These are phyloP conservation scores for Drosophila insularis DNA, from an alignment of 1,140 invertebrate species.

Conservation along the genomic window DNA sequence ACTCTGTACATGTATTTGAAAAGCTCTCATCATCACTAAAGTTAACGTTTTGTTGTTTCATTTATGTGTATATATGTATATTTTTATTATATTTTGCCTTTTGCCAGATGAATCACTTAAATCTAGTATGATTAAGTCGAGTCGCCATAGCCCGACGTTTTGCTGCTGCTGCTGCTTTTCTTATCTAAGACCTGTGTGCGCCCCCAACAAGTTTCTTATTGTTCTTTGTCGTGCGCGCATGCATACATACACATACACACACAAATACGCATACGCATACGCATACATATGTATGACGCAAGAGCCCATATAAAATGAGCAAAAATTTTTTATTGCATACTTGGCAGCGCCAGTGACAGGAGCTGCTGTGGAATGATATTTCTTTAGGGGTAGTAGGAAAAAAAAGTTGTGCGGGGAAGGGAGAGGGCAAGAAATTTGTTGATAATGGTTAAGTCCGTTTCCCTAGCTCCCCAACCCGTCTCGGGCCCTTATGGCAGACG, in stretches of 20 bases:
- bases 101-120: slow-evolving; percentile 19
- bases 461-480: no score
- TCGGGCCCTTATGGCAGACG: slow-evolving; percentile 3
- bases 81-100: slow-evolving; percentile 21
- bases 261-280: background rate
- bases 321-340: slow-evolving; percentile 72
- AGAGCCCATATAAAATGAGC: slow-evolving; percentile 47
- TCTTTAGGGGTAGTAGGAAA: background rate
- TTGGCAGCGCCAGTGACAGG: slow-evolving; percentile 57
- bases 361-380: slow-evolving; percentile 1
- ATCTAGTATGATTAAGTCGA: slow-evolving; percentile 16
- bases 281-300: slow-evolving; percentile 50
- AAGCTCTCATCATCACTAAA: slow-evolving; percentile 13
- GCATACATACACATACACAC: background rate
- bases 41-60: background rate
- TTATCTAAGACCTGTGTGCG: slow-evolving; percentile 6
- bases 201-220: slow-evolving; percentile 76
- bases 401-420: background rate
- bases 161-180: slow-evolving; percentile 19
- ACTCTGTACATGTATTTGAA: background rate
- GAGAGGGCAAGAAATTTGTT: slow-evolving; percentile 24
- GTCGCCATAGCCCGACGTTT: slow-evolving; percentile 6
- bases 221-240: slow-evolving; percentile 15
- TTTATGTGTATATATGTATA: slow-evolving; percentile 18
- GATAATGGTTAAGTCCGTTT: slow-evolving; percentile 50